Conservation (phyloP, 2,888 invertebrate genomes). For the Eucera pruinosa region DNA sequence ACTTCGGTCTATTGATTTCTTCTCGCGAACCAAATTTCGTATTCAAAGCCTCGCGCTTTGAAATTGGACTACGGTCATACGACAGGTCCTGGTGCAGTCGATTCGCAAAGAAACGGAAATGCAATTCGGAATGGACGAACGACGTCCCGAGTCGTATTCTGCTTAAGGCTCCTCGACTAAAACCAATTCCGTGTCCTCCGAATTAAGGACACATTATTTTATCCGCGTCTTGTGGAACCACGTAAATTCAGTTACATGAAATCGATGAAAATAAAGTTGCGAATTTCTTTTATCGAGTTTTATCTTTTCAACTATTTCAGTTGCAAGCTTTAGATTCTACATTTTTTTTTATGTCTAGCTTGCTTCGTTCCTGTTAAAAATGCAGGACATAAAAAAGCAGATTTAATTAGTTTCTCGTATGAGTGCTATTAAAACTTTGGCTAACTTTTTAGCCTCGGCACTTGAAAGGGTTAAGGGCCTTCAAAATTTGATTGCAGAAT, state of each 20-base stretch:
- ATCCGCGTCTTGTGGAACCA: background rate
- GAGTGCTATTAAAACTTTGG: too few species aligned
- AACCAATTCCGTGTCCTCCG: background rate
- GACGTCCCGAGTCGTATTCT: background rate
- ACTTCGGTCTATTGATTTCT: constrained; percentile 59
- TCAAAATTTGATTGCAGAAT: too few species aligned
- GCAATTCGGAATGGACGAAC: constrained; percentile 19
- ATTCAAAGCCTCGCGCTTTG: constrained; percentile 47
- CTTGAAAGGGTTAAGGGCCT: too few species aligned
- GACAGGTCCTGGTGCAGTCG: constrained; percentile 32
- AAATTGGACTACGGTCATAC: constrained; percentile 45
- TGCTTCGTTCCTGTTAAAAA: too few species aligned
- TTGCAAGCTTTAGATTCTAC: too few species aligned
- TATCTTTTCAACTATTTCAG: too few species aligned
- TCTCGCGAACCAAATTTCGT: constrained; percentile 44
- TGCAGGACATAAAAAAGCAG: too few species aligned
- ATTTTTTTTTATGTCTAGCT: too few species aligned
- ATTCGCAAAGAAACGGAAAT: constrained; percentile 37
- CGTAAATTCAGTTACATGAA: background rate
- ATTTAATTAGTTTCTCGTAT: too few species aligned
- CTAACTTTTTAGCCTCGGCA: too few species aligned
- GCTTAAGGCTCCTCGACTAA: background rate
- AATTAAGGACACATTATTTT: background rate
- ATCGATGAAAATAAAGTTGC: too few species aligned
- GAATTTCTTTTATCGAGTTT: too few species aligned